phyloP scores from a whole-genome alignment of 2,888 invertebrate genomes.

The Seira sanloemensis region DNA sequence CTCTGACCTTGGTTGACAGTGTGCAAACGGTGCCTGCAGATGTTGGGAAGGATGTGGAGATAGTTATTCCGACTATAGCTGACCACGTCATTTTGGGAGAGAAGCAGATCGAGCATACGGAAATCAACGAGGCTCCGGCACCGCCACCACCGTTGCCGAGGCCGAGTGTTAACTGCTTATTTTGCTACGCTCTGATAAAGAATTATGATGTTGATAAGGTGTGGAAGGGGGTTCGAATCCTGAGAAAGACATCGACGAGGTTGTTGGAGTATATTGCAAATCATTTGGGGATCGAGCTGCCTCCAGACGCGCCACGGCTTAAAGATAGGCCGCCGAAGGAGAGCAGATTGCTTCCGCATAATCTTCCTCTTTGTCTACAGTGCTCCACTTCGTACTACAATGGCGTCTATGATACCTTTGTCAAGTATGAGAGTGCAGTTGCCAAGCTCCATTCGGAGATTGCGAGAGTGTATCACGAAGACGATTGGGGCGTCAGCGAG shows the following conservation, averaged over 20 bases:
- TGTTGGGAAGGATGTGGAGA: too few species aligned
- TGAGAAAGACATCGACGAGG: conserved; percentile 13
- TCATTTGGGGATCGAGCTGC: conserved; percentile 13
- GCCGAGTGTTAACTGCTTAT: conserved; percentile 32
- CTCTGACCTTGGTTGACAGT: too few species aligned
- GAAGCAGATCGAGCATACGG: too few species aligned
- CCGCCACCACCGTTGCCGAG: too few species aligned
- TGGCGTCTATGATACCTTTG: conserved; percentile 33
- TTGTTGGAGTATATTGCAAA: conserved; percentile 21
- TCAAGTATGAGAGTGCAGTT: conserved; percentile 19
- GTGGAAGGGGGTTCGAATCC: background rate
- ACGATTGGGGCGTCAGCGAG: conserved; percentile 28
- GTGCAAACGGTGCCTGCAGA: too few species aligned
- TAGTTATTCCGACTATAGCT: too few species aligned
- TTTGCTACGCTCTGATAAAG: conserved; percentile 15
- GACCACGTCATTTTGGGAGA: too few species aligned
- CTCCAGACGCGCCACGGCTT: background rate
- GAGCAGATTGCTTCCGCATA: conserved; percentile 3
- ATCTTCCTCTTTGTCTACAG: conserved; percentile 21
- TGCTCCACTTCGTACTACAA: conserved; percentile 16
- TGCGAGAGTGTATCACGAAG: conserved; percentile 20
- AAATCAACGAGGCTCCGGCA: too few species aligned
- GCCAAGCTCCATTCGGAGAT: conserved; percentile 18
- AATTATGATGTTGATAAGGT: background rate
- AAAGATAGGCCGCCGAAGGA: background rate